Conservation (phyloP, 2,888 invertebrate genomes). For the Hydraecia micacea region DNA sequence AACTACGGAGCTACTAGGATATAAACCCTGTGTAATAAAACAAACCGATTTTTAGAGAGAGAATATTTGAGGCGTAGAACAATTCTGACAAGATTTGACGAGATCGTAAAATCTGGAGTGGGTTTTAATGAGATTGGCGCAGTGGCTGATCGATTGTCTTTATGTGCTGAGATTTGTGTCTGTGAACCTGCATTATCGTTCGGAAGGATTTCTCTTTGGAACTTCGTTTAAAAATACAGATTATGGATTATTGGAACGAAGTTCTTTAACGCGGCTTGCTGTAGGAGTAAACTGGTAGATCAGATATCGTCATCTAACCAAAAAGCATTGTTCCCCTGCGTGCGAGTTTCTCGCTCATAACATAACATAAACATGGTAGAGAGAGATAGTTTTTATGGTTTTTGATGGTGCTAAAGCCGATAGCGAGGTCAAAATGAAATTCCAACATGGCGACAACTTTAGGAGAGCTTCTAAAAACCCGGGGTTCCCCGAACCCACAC, state of each 20-base stretch:
- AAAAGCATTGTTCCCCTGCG: too few relatives aligned
- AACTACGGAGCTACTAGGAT: background rate
- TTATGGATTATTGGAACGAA: background rate
- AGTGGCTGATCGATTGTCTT: slow-evolving; percentile 50
- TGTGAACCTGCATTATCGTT: background rate
- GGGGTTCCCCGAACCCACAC: too few relatives aligned
- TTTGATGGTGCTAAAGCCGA: too few relatives aligned
- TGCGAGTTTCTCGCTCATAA: too few relatives aligned
- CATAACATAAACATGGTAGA: too few relatives aligned
- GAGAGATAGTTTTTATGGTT: too few relatives aligned
- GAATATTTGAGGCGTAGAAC: slow-evolving; percentile 49
- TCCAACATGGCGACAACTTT: too few relatives aligned
- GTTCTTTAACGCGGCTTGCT: background rate
- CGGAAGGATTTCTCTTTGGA: background rate
- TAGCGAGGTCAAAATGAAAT: too few relatives aligned
- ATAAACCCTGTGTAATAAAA: background rate
- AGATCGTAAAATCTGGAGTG: slow-evolving; percentile 49
- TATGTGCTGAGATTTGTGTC: slow-evolving; percentile 34
- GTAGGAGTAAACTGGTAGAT: background rate
- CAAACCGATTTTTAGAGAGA: slow-evolving; percentile 19
- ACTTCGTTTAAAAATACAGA: background rate
- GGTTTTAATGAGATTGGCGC: slow-evolving; percentile 51
- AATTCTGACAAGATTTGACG: slow-evolving; percentile 46
- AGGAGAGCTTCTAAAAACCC: too few relatives aligned
- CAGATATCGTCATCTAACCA: background rate